Conservation (phyloP, 2,888 invertebrate species). For the Fragum whitleyi region DNA sequence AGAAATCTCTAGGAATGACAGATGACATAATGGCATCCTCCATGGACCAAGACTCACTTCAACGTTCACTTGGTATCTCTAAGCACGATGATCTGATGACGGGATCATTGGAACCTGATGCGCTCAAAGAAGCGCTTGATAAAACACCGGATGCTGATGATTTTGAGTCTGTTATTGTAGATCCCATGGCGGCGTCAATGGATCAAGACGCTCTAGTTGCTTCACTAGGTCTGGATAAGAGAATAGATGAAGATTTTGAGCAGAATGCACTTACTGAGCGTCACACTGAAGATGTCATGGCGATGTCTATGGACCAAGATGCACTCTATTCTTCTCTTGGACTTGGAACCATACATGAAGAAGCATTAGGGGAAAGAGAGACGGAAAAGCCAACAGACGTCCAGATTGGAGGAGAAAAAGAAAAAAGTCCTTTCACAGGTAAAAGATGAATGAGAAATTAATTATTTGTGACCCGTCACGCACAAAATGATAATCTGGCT, state of each 20-base stretch:
- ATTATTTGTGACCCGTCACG: too few relatives aligned
- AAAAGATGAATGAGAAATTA: too few relatives aligned
- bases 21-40: conserved; percentile 54
- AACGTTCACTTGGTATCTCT: conserved; percentile 44
- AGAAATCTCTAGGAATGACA: conserved; percentile 42
- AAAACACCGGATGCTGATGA: conserved; percentile 40
- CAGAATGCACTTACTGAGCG: not conserved
- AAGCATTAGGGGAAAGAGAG: conserved; percentile 2
- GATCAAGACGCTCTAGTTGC: conserved; percentile 57
- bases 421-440: not conserved
- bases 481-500: too few relatives aligned
- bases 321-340: conserved; percentile 45
- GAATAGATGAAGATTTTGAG: not conserved
- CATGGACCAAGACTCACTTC: conserved; percentile 56
- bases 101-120: conserved; percentile 59
- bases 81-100: conserved; percentile 54
- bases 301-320: conserved; percentile 61
- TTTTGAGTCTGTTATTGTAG: conserved; percentile 27
- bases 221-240: conserved; percentile 52
- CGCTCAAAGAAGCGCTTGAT: conserved; percentile 40
- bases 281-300: conserved; percentile 44
- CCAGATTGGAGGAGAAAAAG: not conserved
- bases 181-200: conserved; percentile 63
- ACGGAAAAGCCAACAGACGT: not conserved
- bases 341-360: conserved; percentile 30